These are phyloP conservation scores for Caenorhabditis inopinata DNA, from an alignment of 1,140 invertebrate genomes.

Conservation along the genomic window DNA sequence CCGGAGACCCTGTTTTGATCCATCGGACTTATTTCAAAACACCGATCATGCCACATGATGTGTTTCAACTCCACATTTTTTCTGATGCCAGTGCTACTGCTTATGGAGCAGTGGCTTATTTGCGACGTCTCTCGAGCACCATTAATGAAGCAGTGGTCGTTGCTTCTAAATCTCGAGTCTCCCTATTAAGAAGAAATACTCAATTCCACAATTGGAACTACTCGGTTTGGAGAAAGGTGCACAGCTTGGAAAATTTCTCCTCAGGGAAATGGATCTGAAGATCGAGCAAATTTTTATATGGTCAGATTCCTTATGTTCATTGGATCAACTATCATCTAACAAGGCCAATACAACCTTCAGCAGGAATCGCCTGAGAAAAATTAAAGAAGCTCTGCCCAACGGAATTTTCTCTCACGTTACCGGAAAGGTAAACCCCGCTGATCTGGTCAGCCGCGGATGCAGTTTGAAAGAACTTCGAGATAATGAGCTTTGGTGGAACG, in stretches of 20 bases:
- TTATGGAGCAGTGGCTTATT: conserved; percentile 40
- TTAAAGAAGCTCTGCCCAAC: no score
- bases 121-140: not conserved
- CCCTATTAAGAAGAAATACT: not conserved
- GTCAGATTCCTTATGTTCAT: conserved; percentile 42
- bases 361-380: no score
- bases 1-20: not conserved
- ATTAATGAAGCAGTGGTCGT: not conserved
- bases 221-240: conserved; percentile 30
- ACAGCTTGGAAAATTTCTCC: not conserved
- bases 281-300: conserved; percentile 15
- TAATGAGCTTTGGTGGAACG: no score
- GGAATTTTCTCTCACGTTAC: no score
- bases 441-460: no score
- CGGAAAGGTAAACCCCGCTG: no score
- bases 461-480: no score
- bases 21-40: not conserved
- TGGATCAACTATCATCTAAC: conserved; percentile 25
- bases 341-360: not conserved
- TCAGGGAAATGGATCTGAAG: not conserved
- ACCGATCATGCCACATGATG: not conserved
- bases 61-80: conserved; percentile 43
- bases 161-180: conserved; percentile 38
- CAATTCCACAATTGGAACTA: conserved; percentile 50
- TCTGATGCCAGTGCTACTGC: conserved; percentile 37